Evolutionary conservation across 2,797 vertebrate genomes (phyloP).

Genomic region (Spheniscus humboldti): DNA sequence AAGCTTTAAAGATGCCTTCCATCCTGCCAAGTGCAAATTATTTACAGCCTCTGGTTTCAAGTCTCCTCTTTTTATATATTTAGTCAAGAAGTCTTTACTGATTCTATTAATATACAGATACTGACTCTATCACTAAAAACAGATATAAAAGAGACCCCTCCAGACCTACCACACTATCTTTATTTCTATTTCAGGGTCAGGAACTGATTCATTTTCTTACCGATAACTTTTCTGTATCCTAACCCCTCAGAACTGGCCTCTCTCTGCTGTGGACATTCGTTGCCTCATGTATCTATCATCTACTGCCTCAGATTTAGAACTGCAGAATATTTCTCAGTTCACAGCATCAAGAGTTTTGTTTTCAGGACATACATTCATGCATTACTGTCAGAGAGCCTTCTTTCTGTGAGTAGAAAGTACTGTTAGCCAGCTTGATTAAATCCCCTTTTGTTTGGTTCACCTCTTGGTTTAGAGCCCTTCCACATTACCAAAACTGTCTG

Average conservation of each 20-base stretch:
- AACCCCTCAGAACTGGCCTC: not conserved
- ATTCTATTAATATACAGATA: not conserved
- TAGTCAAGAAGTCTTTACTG: not conserved
- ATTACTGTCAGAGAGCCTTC: not conserved
- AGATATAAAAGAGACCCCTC: not conserved
- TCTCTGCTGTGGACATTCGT: not conserved
- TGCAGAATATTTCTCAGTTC: not conserved
- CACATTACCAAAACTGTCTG: not conserved
- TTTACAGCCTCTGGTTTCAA: not conserved
- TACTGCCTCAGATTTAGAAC: not conserved
- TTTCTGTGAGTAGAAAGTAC: not conserved
- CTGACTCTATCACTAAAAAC: not conserved
- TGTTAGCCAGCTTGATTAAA: not conserved
- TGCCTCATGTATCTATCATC: not conserved
- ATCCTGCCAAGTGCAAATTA: not conserved
- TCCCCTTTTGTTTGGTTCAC: not conserved
- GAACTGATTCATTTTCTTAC: not conserved
- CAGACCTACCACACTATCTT: not conserved
- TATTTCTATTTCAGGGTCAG: not conserved
- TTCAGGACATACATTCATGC: not conserved
- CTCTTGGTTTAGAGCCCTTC: not conserved
- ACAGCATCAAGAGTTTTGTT: not conserved
- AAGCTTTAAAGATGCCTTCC: not conserved
- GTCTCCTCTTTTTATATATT: not conserved
- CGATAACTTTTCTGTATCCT: not conserved